A percentile compares a stretch with the other conserved stretches of the same genome.
These are phyloP conservation scores for Drosophila nannoptera DNA, from an alignment of 1,140 invertebrate genomes.

Conservation along the genomic window DNA sequence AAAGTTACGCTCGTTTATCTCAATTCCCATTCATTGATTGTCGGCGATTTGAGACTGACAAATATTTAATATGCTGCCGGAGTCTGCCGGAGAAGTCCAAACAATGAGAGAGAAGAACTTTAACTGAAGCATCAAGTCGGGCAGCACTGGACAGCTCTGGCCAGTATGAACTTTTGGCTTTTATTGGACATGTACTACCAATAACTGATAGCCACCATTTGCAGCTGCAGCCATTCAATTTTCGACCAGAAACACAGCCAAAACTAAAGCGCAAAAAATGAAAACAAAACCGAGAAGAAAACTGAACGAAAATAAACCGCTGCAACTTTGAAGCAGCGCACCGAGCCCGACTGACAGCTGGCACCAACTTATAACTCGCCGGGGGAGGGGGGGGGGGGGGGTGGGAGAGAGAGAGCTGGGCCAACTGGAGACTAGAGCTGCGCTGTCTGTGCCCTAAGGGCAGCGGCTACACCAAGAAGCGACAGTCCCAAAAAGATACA, in stretches of 20 bases:
- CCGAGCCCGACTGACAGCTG: constrained; percentile 64
- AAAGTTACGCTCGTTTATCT: constrained; percentile 4
- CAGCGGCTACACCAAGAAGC: constrained; percentile 46
- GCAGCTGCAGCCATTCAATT: constrained; percentile 39
- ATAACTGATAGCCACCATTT: constrained; percentile 42
- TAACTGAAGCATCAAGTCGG: constrained; percentile 17
- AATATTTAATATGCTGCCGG: constrained; percentile 16
- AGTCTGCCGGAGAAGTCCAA: not conserved
- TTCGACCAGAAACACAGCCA: constrained; percentile 16
- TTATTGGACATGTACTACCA: constrained; percentile 44
- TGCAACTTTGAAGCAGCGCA: constrained; percentile 58
- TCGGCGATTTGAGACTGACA: constrained; percentile 13
- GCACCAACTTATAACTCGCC: constrained; percentile 70
- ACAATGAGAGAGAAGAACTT: constrained; percentile 2
- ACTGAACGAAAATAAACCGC: constrained; percentile 14
- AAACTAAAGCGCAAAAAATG: constrained; percentile 7
- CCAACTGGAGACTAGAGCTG: constrained; percentile 15
- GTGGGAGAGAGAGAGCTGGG: not conserved
- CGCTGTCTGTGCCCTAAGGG: constrained; percentile 47
- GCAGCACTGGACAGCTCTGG: not conserved
- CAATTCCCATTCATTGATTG: constrained; percentile 18
- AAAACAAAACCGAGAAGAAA: not conserved
- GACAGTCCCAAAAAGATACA: constrained; percentile 65
- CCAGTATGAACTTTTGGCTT: constrained; percentile 40
- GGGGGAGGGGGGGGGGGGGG: not conserved